phyloP scores from a whole-genome alignment of 1,140 invertebrate species.

The Pissodes strobi region DNA sequence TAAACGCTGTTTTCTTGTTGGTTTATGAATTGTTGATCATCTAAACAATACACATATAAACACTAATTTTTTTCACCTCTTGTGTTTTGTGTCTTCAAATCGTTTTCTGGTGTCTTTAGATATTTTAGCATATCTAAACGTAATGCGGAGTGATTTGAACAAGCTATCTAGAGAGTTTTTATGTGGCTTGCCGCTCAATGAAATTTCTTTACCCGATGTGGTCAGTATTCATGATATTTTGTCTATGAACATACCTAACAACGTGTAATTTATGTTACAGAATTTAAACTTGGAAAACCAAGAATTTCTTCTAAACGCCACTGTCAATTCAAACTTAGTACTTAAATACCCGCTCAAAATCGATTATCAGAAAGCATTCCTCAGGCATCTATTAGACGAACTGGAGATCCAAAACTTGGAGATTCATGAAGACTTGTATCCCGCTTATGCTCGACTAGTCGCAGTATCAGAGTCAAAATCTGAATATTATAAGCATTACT shows the following conservation, averaged over 20 bases:
- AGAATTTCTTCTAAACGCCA: constrained; percentile 54
- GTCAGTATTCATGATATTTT: constrained; percentile 13
- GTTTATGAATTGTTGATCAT: too few species aligned
- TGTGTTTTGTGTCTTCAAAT: too few species aligned
- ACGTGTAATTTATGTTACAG: too few species aligned
- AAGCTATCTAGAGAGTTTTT: too few species aligned
- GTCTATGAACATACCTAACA: too few species aligned
- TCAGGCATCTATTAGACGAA: constrained; percentile 57
- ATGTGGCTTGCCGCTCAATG: constrained; percentile 52
- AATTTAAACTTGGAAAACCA: constrained; percentile 48
- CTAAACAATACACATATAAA: too few species aligned
- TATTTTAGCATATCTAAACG: too few species aligned
- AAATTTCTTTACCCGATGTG: constrained; percentile 45
- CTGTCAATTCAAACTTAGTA: constrained; percentile 54
- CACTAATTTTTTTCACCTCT: too few species aligned
- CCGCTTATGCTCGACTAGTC: constrained; percentile 55
- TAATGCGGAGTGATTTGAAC: too few species aligned
- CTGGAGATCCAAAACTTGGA: constrained; percentile 54
- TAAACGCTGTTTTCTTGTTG: too few species aligned
- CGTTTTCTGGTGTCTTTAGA: too few species aligned
- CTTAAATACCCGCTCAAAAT: constrained; percentile 57
- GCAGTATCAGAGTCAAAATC: constrained; percentile 39
- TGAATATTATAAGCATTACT: constrained; percentile 60
- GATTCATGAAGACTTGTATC: constrained; percentile 57
- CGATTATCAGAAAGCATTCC: constrained; percentile 58